Evolutionary conservation across 2,888 invertebrate genomes (phyloP), one percentile per base, ranked within the genome.

Genomic region (Bembecia ichneumoniformis): DNA sequence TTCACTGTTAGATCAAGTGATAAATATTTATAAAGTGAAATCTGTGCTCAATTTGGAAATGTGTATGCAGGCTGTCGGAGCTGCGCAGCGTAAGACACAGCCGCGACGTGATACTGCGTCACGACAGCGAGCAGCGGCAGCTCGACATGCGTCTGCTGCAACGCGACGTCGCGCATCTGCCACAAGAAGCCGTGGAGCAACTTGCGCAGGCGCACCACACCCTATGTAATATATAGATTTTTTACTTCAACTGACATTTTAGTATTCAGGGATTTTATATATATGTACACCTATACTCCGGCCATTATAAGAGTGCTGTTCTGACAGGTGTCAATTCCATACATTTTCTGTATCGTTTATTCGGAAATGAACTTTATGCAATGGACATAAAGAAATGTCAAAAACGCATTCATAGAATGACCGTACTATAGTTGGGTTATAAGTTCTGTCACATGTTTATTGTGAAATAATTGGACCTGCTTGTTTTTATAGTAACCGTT

Each of bases 61-160:
- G 28, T 28, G 28, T 0, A 9, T 28, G 3, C 52, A 93, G 93
- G 77, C 80, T 94, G 62, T 91, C 92, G 5, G 93, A 95, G 79
- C 77, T 95, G 58, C 94, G 92, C 62, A 90, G 89, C 51, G 91
- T 94, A 55, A 91, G 89, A 56, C 94, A 95, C 74, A 90, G 90
- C 59, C 91, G 91, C 64, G 95, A 95, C 77, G 92, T 94, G 62
- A 88, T 90, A 47, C 77, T 95, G 57, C 89, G 92, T 47, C 92
- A 94, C 54, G 94, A 95, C 59, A 92, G 94, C 65, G 93, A 94
- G 58, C 87, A 91, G 62, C 88, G 94, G 20, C 91, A 93, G 53
- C 89, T 94, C 52, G 94, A 94, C 77, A 89, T 94, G 89, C 90
- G 93, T 35, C 87, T 94, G 55, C 78, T 94, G 70, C 91, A 93